A percentile compares a stretch with the other conserved stretches of the same genome.
phyloP scores from a whole-genome alignment of 35 echinoderm and acorn worm genomes.

The Anneissia japonica region DNA sequence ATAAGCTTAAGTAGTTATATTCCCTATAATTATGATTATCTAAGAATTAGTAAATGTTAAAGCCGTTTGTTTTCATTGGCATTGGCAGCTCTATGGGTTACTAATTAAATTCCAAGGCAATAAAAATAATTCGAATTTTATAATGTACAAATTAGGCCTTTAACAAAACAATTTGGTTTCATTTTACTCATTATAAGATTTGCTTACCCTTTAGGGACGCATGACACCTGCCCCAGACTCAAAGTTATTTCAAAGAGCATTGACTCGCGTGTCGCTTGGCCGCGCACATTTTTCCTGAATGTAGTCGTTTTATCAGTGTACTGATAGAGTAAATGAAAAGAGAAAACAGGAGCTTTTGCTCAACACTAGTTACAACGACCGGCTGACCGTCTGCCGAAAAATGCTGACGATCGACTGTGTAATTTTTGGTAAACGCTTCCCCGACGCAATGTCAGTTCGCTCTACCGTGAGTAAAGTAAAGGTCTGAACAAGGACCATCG shows the following conservation, averaged over 20 bases:
- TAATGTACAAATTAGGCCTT: not conserved
- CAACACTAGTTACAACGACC: too few relatives aligned
- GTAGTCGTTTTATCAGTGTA: too few relatives aligned
- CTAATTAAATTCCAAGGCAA: not conserved
- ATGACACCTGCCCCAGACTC: not conserved
- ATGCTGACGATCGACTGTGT: too few relatives aligned
- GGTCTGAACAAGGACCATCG: too few relatives aligned
- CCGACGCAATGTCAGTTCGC: too few relatives aligned
- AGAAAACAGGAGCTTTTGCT: too few relatives aligned
- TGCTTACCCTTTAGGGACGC: not conserved
- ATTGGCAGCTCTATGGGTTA: not conserved
- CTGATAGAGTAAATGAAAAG: too few relatives aligned
- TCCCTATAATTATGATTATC: not conserved
- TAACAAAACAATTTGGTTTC: not conserved
- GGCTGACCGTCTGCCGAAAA: too few relatives aligned
- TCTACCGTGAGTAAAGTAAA: too few relatives aligned
- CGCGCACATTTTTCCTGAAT: too few relatives aligned
- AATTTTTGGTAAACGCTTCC: too few relatives aligned
- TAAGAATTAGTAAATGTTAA: not conserved
- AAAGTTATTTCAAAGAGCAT: not conserved
- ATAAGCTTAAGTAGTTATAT: too few relatives aligned
- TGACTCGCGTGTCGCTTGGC: not conserved
- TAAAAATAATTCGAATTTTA: not conserved
- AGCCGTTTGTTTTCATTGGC: not conserved
- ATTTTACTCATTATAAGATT: not conserved